Evolutionary conservation across 2,113 vertebrate species (phyloP), one percentile per base, ranked within the genome.

Genomic region (Atractosteus spatula): DNA sequence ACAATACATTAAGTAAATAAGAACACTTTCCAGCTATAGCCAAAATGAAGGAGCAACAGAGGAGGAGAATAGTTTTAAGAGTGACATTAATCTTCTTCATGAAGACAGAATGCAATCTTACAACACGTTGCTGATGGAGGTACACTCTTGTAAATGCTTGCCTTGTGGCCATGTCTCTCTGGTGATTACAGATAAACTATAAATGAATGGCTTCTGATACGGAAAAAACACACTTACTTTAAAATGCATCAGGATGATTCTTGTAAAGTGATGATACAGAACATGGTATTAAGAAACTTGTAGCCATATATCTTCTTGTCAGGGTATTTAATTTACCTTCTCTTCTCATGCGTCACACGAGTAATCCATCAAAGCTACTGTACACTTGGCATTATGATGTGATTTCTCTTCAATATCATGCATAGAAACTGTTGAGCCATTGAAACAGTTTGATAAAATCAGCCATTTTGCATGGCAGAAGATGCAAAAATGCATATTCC

Each of bases 361-460:
- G 63, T 74, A 69, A 87, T 88, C 83, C 82, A 85, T 88, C 84
- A 83, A 64, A 11, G 76, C 79, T 80, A 75, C 73, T 69, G 71
- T 66, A 13, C 45, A 51, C 74, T 79, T 78, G 73, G 84, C 81
- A 81, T 41, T 41, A 29, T 70, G 78, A 72, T 69, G 44, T 77
- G 75, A 83, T 84, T 82, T 81, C 76, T 81, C 81, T 85, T 87
- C 85, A 82, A 76, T 81, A 83, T 78, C 78, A 74, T 71, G 80
- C 77, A 76, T 67, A 71, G 77, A 82, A 89, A 81, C 62, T 77
- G 80, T 81, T 83, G 85, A 89, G 76, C 71, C 68, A 77, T 82
- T 80, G 71, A 78, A 84, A 81, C 1, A 3, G 55, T 17, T 47
- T 70, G 44, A 47, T 11, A 12, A 59, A 7, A n/a, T 59, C 4